A percentile compares a stretch with the other conserved stretches of the same genome.
Evolutionary conservation across 2,888 invertebrate genomes (phyloP).

Genomic region (Selenia dentaria): DNA sequence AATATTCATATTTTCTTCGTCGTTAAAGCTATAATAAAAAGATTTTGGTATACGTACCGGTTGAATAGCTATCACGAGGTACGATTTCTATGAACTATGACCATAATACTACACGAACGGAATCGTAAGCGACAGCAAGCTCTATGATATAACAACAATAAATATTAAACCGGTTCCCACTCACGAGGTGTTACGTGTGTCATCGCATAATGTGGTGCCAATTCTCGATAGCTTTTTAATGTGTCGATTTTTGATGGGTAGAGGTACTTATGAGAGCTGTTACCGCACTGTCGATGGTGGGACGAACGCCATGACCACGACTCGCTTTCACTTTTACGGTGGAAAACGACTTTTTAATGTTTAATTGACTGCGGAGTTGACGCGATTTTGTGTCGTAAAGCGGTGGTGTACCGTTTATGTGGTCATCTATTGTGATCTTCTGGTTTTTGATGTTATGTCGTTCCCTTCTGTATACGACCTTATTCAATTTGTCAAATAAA

Average conservation of each 20-base stretch:
- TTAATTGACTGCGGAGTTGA: constrained; percentile 25
- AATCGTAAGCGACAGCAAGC: no score
- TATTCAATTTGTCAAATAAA: no score
- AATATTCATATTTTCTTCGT: no score
- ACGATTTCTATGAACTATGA: no score
- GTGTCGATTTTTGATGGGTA: constrained; percentile 6
- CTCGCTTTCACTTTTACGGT: constrained; percentile 49
- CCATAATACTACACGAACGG: no score
- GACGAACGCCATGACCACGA: constrained; percentile 35
- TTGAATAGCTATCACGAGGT: no score
- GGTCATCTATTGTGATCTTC: no score
- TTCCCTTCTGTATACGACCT: no score
- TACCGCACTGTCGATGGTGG: constrained; percentile 48
- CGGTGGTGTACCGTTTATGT: no score
- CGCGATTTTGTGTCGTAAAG: constrained; percentile 2
- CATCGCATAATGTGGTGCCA: constrained; percentile 43
- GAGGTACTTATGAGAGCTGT: constrained; percentile 19
- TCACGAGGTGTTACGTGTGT: constrained; percentile 58
- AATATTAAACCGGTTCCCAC: constrained; percentile 27
- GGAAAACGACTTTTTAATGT: constrained; percentile 30
- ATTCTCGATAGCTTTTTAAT: constrained; percentile 19
- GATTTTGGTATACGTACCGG: no score
- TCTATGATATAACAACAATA: constrained; percentile 31
- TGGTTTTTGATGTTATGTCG: no score
- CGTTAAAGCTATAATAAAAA: no score